A percentile compares a stretch with the other conserved stretches of the same genome.
Conservation (phyloP, 2,888 invertebrate species). For the Branchinecta sandiegonensis region DNA sequence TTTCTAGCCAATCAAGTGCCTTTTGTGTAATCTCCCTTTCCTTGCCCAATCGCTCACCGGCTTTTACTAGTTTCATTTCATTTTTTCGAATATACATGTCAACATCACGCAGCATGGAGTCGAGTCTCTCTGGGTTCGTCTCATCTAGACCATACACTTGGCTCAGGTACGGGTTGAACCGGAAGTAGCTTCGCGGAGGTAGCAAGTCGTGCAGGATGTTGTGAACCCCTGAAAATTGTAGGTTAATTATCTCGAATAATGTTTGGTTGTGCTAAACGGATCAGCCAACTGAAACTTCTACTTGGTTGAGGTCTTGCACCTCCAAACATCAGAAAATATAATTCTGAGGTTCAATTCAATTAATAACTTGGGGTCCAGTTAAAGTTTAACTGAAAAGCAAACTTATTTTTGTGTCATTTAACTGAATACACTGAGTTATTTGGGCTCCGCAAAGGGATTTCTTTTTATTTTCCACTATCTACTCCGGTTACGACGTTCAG, state of each 20-base stretch:
- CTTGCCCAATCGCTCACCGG: constrained; percentile 22
- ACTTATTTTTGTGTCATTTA: too few species aligned
- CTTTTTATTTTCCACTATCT: too few species aligned
- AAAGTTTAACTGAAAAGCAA: too few species aligned
- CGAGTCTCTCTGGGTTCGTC: constrained; percentile 53
- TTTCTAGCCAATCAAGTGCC: constrained; percentile 1
- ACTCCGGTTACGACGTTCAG: too few species aligned
- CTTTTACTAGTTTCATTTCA: constrained; percentile 46
- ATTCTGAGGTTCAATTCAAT: too few species aligned
- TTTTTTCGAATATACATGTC: constrained; percentile 64
- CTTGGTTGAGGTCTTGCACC: too few species aligned
- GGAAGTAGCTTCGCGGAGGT: constrained; percentile 55
- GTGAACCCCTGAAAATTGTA: constrained; percentile 50
- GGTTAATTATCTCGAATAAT: background rate
- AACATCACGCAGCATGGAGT: constrained; percentile 56
- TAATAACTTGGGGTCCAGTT: too few species aligned
- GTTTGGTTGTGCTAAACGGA: too few species aligned
- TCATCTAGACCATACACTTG: constrained; percentile 67
- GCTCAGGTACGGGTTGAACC: constrained; percentile 75
- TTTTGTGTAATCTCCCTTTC: background rate
- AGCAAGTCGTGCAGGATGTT: constrained; percentile 57
- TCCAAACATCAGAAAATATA: too few species aligned
- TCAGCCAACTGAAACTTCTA: too few species aligned
- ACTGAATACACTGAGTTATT: too few species aligned
- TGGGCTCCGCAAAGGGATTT: too few species aligned